These are phyloP conservation scores for Vanessa cardui DNA, from an alignment of 2,888 invertebrate genomes.

Conservation along the genomic window DNA sequence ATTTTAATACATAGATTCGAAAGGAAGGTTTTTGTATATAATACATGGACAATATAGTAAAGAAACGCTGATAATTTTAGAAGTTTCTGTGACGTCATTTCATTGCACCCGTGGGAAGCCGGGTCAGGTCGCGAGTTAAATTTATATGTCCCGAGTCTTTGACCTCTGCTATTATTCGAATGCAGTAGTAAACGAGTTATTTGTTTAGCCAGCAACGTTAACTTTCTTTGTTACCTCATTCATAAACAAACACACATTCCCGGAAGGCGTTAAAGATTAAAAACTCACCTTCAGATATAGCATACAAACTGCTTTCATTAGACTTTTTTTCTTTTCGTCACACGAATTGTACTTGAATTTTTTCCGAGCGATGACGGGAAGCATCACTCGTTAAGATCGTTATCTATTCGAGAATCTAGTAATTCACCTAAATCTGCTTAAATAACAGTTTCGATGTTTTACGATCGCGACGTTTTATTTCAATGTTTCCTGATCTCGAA, in stretches of 20 bases:
- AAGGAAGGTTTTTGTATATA: no score
- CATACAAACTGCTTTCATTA: constrained; percentile 41
- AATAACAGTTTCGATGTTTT: constrained; percentile 16
- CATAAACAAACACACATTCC: constrained; percentile 30
- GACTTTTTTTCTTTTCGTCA: constrained; percentile 8
- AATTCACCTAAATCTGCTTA: constrained; percentile 20
- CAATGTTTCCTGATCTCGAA: constrained; percentile 9
- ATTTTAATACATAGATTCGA: no score
- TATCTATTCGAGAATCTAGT: constrained; percentile 27
- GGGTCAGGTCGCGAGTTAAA: no score
- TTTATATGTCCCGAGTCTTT: no score
- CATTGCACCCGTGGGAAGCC: no score
- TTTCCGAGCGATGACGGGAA: constrained; percentile 20
- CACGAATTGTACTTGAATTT: neutral
- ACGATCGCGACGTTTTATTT: neutral
- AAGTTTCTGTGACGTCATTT: no score
- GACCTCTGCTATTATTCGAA: neutral
- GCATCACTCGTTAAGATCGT: constrained; percentile 36
- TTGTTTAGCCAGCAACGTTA: neutral
- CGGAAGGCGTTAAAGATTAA: constrained; percentile 33
- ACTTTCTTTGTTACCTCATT: constrained; percentile 16
- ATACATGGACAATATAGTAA: no score
- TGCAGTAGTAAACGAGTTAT: neutral
- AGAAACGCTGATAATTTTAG: no score
- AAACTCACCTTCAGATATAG: constrained; percentile 11